A percentile compares a stretch with the other conserved stretches of the same genome.
Evolutionary conservation across 1,140 invertebrate species (phyloP).

Genomic region (Brachionus plicatilis): DNA sequence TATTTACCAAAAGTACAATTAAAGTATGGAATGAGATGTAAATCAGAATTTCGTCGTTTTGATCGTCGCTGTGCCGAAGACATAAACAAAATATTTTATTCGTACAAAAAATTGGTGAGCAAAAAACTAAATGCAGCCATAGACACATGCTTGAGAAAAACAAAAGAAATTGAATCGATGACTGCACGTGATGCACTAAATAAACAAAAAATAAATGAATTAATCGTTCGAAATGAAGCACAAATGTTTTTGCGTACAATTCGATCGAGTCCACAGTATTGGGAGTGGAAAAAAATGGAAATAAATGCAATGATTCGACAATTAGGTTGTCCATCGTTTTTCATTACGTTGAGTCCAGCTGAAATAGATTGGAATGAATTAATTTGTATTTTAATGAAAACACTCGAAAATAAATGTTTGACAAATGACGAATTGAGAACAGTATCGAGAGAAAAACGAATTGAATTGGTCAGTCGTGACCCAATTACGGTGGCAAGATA

Average conservation of each 20-base stretch:
- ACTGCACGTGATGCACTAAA: not conserved
- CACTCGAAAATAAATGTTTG: not conserved
- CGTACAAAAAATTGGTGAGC: not conserved
- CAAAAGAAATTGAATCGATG: not conserved
- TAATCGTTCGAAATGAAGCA: not conserved
- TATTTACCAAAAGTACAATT: not conserved
- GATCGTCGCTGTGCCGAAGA: not conserved
- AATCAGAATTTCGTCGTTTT: not conserved
- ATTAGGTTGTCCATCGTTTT: not conserved
- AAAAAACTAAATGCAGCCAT: not conserved
- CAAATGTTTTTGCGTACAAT: slow-evolving; percentile 12
- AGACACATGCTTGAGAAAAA: not conserved
- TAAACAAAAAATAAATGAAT: not conserved
- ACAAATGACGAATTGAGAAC: not conserved
- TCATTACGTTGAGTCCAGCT: not conserved
- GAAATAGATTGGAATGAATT: not conserved
- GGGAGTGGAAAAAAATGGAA: too few species aligned
- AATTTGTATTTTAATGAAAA: not conserved
- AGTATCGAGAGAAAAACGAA: not conserved
- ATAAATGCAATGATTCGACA: not conserved
- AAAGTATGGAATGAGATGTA: not conserved
- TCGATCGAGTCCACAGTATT: not conserved
- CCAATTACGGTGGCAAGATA: not conserved
- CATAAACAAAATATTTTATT: not conserved
- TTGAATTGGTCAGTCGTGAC: not conserved